phyloP scores from a whole-genome alignment of 2,888 invertebrate genomes.

The Ophion ventricosus region DNA sequence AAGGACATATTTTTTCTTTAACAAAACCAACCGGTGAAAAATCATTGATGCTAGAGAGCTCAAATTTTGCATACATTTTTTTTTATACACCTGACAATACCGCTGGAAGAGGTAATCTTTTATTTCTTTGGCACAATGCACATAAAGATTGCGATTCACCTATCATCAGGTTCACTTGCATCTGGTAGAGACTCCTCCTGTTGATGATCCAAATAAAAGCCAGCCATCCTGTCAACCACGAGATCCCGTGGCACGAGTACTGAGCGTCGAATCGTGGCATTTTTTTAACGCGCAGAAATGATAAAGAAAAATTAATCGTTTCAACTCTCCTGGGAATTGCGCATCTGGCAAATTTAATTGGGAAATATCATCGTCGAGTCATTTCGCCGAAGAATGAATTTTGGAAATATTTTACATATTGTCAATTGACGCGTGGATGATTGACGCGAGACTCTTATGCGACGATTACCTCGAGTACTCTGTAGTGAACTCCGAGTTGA shows the following conservation, averaged over 20 bases:
- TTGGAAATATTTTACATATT: too few relatives aligned
- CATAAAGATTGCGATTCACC: slow-evolving; percentile 84
- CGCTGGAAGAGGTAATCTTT: neutral
- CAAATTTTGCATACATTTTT: too few relatives aligned
- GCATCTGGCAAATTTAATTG: neutral
- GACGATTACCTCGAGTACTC: slow-evolving; percentile 83
- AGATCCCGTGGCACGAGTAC: slow-evolving; percentile 95
- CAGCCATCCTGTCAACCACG: slow-evolving; percentile 92
- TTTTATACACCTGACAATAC: too few relatives aligned
- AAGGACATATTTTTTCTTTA: too few relatives aligned
- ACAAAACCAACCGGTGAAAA: too few relatives aligned
- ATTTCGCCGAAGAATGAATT: too few relatives aligned
- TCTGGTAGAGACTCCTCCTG: slow-evolving; percentile 88
- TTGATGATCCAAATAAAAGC: slow-evolving; percentile 91
- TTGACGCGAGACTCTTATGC: neutral
- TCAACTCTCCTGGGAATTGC: neutral
- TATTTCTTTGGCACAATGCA: neutral
- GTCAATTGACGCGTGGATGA: too few relatives aligned
- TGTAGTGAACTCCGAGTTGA: slow-evolving; percentile 83
- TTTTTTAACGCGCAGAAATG: neutral
- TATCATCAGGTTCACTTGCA: slow-evolving; percentile 93
- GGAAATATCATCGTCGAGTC: too few relatives aligned
- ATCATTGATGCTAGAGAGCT: too few relatives aligned
- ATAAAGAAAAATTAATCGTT: neutral
- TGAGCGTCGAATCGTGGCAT: slow-evolving; percentile 79